Evolutionary conservation across 2,113 vertebrate genomes (phyloP), one percentile per base, ranked within the genome.

Genomic region (Catharus minimus): DNA sequence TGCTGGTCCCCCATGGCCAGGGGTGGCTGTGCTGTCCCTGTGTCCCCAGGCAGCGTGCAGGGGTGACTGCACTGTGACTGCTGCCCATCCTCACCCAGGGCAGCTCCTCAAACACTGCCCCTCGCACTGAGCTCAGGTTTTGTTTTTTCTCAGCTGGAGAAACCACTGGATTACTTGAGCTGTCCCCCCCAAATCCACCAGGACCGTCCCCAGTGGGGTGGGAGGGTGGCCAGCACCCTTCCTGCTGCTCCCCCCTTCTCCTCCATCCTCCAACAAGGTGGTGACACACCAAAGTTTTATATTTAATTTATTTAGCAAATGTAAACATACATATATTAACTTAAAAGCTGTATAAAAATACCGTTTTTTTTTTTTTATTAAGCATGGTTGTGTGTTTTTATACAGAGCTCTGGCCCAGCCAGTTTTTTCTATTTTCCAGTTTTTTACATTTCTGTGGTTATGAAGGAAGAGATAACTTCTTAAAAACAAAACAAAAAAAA

Each of bases 311-410:
- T 96, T 95, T 87, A 88, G 78, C 22, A 75, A 67, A 1, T 13
- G 12, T 56, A 89, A 91, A 85, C 0, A 0, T 53, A 52, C 75
- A 61, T 15, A 4, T 38, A 3, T 90, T 94, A 95, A 94, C 88
- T 95, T 91, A 74, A 93, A 91, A 89, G 14, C 4, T 36, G 28
- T 96, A 96, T 50, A 96, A 96, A 96, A 96, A 96, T 91, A 91
- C 10, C 0, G 2, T 5, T 13, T 2, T 62, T 15, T 26, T 5
- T 10, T 2, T 43, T 93, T 74, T 62, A 44, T 60, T 92, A 82
- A 52, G 90, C 52, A 44, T 88, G 88, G 9, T 9, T 2, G 47
- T 77, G 71, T 89, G 55, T 16, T 83, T 93, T 91, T 62, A 0
- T 60, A 87, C 74, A 91, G 84, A 79, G 64, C 62, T 80, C 94